These are phyloP conservation scores for Hanleya hanleyi DNA, from an alignment of 2,888 invertebrate species.

Conservation along the genomic window DNA sequence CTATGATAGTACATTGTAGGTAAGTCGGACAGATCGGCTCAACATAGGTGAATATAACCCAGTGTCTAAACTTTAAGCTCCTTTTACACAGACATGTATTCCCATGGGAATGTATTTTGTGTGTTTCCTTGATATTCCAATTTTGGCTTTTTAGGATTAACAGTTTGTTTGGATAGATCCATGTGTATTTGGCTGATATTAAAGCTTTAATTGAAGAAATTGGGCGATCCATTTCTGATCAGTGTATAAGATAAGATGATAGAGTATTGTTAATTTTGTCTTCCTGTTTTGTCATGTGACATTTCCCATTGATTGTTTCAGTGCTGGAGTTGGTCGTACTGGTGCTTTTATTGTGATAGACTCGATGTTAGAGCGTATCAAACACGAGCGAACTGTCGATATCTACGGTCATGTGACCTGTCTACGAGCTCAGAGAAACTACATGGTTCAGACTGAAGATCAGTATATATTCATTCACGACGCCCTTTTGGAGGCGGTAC, in stretches of 20 bases:
- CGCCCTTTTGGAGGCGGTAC: conserved; percentile 95
- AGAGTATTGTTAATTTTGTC: no score
- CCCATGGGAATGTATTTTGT: neutral
- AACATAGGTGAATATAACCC: no score
- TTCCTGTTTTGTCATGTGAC: no score
- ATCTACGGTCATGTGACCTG: conserved; percentile 99
- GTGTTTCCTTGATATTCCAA: no score
- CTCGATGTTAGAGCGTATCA: conserved; percentile 97
- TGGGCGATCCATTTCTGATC: no score
- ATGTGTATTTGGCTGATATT: no score
- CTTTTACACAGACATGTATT: neutral
- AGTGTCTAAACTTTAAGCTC: neutral
- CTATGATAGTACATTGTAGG: conserved; percentile 93
- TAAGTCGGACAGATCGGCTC: conserved; percentile 52
- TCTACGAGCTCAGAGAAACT: conserved; percentile 96
- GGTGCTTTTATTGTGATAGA: conserved; percentile 99
- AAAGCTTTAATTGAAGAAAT: no score
- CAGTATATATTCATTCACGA: conserved; percentile 99
- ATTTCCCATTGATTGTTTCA: conserved; percentile 66
- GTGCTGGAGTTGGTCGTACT: conserved; percentile 91
- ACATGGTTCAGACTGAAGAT: conserved; percentile 98
- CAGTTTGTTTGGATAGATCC: no score
- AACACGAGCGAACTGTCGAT: conserved; percentile 98
- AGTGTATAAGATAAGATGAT: no score
- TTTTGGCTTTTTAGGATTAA: no score